A percentile compares a stretch with the other conserved stretches of the same genome.
Conservation (phyloP, 2,113 vertebrate species). For the Engraulis encrasicolus region DNA sequence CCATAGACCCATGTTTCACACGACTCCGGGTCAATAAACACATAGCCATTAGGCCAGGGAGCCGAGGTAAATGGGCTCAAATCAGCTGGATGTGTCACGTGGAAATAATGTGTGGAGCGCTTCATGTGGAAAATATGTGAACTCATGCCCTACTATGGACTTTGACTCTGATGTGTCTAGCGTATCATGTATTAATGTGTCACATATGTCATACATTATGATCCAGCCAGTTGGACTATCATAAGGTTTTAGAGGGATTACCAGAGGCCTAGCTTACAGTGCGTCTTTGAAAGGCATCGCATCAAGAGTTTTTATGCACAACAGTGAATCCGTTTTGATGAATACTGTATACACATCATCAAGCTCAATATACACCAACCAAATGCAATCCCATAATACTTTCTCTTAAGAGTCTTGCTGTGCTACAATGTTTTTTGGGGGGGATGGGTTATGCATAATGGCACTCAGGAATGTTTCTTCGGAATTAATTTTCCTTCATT, state of each 20-base stretch:
- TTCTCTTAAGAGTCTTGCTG: background rate
- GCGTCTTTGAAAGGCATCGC: background rate
- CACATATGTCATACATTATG: background rate
- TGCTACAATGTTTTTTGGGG: background rate
- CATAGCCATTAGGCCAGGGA: conserved; percentile 46
- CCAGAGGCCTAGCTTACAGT: background rate
- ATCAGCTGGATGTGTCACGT: conserved; percentile 36
- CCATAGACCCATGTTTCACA: background rate
- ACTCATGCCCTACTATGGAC: background rate
- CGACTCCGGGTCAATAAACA: conserved; percentile 42
- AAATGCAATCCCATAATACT: background rate
- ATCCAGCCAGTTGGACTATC: background rate
- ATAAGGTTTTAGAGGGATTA: background rate
- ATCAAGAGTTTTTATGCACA: background rate
- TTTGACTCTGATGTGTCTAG: background rate
- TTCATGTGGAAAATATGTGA: background rate
- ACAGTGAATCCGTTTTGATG: background rate
- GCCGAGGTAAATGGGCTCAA: conserved; percentile 29
- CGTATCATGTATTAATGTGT: background rate
- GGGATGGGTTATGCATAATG: background rate
- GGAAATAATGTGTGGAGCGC: conserved; percentile 20
- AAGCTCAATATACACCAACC: no score
- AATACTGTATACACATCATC: no score
- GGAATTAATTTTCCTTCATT: no score
- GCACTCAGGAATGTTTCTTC: background rate